These are phyloP conservation scores for Apostichopus parvimensis DNA, from an alignment of 35 echinoderm and acorn worm genomes.

Conservation along the genomic window DNA sequence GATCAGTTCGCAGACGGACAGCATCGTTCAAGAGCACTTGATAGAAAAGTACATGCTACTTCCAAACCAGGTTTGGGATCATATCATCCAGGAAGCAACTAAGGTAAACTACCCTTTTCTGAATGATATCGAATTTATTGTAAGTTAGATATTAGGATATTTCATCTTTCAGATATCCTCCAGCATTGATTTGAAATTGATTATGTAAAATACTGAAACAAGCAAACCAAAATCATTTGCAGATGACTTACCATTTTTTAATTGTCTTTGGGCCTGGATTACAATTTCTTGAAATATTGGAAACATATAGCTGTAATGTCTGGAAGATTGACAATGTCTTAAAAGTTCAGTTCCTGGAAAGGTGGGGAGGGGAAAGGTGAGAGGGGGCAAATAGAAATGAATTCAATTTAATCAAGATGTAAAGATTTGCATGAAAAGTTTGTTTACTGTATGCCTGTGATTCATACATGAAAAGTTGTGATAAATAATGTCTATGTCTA, in stretches of 20 bases:
- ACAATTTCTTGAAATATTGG: too few relatives aligned
- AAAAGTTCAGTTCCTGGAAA: too few relatives aligned
- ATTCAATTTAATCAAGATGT: too few relatives aligned
- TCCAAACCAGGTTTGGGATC: conserved; percentile 99
- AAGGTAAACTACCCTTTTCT: conserved; percentile 57
- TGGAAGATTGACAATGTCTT: too few relatives aligned
- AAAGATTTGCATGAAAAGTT: too few relatives aligned
- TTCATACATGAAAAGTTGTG: too few relatives aligned
- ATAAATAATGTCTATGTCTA: neutral
- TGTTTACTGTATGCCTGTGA: too few relatives aligned
- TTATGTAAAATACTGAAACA: neutral
- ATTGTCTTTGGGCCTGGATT: too few relatives aligned
- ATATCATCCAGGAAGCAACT: conserved; percentile 93
- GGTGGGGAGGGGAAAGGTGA: too few relatives aligned
- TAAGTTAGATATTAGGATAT: neutral
- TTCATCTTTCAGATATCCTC: neutral
- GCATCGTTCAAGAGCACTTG: conserved; percentile 91
- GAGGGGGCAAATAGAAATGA: too few relatives aligned
- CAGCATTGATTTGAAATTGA: neutral
- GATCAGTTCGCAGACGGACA: conserved; percentile 99
- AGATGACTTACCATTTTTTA: too few relatives aligned
- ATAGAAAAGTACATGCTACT: conserved; percentile 99
- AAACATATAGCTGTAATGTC: too few relatives aligned
- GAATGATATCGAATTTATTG: neutral
- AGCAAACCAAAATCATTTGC: neutral